Evolutionary conservation across 2,888 invertebrate genomes (phyloP).

Genomic region (Acanthococcus lagerstroemiae): DNA sequence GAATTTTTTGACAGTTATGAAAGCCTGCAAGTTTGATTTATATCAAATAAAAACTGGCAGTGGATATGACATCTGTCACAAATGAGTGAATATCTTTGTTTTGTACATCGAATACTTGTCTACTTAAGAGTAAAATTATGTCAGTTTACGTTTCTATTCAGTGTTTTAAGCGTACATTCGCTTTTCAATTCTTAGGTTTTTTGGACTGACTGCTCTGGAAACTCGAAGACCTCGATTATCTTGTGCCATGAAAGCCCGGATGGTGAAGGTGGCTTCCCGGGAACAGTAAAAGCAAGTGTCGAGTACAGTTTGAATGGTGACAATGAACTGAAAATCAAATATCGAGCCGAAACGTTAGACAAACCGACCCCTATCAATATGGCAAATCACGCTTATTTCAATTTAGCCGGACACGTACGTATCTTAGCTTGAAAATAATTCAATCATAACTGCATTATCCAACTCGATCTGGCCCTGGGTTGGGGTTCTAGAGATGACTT

Average conservation of each 20-base stretch:
- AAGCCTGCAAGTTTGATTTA: too few relatives aligned
- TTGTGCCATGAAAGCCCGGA: constrained; percentile 50
- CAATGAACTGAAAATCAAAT: constrained; percentile 63
- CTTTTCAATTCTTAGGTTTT: neutral
- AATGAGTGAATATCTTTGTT: too few relatives aligned
- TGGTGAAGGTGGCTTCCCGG: constrained; percentile 82
- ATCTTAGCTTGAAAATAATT: neutral
- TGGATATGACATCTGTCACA: too few relatives aligned
- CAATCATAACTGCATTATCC: too few relatives aligned
- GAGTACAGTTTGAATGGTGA: constrained; percentile 56
- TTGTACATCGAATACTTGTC: too few relatives aligned
- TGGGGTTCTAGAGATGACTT: too few relatives aligned
- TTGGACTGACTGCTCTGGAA: neutral
- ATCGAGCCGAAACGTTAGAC: constrained; percentile 57
- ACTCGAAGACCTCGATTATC: neutral
- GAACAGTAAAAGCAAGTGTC: constrained; percentile 60
- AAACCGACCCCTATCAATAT: constrained; percentile 76
- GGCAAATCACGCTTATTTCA: constrained; percentile 83
- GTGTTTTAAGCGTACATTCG: neutral
- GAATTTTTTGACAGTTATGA: too few relatives aligned
- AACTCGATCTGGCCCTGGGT: too few relatives aligned
- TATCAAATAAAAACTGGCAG: too few relatives aligned
- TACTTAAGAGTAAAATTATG: too few relatives aligned
- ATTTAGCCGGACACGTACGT: constrained; percentile 78
- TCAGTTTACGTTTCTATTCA: too few relatives aligned